Base-by-base conservation (phyloP, 2,888 invertebrate genomes). In the Xanthorhoe designata region DNA sequence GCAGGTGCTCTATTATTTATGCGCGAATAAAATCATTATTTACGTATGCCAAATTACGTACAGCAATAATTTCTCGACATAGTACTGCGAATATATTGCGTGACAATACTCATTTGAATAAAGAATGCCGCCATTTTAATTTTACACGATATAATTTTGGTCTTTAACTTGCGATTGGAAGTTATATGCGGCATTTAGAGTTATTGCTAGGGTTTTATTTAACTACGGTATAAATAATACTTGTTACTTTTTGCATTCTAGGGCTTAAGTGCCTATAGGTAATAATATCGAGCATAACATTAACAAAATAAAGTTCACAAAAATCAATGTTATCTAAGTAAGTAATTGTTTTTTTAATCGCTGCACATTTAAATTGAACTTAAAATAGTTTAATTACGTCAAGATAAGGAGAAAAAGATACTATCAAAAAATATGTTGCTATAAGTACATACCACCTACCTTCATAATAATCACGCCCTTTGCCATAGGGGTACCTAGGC, bases 11-110 rank as follows among this genome's bases (percentile, higher is more conserved):
- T 56, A 60, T 82, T 87, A 85, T 87, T 86, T 88, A 88, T 90
- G 87, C 88, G 83, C 83, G 79, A 84, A 87, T 88, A 89, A 90
- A 92, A 93, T 90, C 88, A 85, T 89, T 89, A 89, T 91, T 91
- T 91, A 89, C 86, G 79, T 78, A 82, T 84, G 86, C 90, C 88
- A 90, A 92, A 91, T 90, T 89, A 82, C 85, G 70, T 67, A 76
- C 83, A 86, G 89, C 84, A 80, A 84, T 85, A 84, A 85, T 83
- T 82, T 72, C 73, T 65, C 61, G 70, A 76, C 75, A 75, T 75
- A 76, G 80, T 82, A 77, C 75, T 56, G 68, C 63, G 17, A 71
- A 74, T 75, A 75, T 75, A 79, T 79, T 74, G 73, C 67, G 24
- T 51, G 64, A 64, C 62, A 75, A 73, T 61, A 57, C 69, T 72